Evolutionary conservation across 2,797 vertebrate genomes (phyloP).

Genomic region (Jordanella pulchra): DNA sequence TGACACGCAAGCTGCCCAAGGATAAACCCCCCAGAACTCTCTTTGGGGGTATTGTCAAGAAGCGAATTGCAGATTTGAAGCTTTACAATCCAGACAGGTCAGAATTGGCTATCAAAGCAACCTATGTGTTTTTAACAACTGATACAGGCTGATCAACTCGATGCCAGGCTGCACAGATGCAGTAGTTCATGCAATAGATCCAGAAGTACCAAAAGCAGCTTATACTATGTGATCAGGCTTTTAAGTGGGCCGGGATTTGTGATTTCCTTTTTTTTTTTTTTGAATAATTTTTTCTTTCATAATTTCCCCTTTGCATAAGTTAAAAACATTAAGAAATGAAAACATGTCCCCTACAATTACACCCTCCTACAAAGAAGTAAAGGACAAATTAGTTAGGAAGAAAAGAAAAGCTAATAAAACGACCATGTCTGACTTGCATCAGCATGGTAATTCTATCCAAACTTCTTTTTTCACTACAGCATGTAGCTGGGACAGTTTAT

Average conservation of each 20-base stretch:
- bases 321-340: too few species aligned
- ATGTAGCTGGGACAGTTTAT: constrained; percentile 69
- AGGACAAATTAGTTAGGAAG: constrained; percentile 1
- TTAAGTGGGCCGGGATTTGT: neutral
- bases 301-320: too few species aligned
- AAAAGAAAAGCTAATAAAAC: constrained; percentile 31
- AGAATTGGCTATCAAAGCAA: neutral
- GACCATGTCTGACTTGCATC: constrained; percentile 28
- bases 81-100: neutral
- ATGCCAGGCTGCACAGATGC: neutral
- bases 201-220: too few species aligned
- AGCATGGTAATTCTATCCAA: constrained; percentile 35
- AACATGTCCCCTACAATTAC: neutral
- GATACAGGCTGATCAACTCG: neutral
- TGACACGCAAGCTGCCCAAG: neutral
- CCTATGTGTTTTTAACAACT: neutral
- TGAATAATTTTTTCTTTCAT: neutral
- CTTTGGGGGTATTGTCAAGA: neutral
- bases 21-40: neutral
- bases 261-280: neutral
- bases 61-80: neutral
- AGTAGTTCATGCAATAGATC: neutral
- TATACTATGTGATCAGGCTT: neutral
- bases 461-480: constrained; percentile 52
- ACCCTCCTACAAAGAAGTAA: constrained; percentile 6